Evolutionary conservation across 2,113 vertebrate genomes (phyloP), one percentile per base, ranked within the genome.

Genomic region (Corvus moneduloides): DNA sequence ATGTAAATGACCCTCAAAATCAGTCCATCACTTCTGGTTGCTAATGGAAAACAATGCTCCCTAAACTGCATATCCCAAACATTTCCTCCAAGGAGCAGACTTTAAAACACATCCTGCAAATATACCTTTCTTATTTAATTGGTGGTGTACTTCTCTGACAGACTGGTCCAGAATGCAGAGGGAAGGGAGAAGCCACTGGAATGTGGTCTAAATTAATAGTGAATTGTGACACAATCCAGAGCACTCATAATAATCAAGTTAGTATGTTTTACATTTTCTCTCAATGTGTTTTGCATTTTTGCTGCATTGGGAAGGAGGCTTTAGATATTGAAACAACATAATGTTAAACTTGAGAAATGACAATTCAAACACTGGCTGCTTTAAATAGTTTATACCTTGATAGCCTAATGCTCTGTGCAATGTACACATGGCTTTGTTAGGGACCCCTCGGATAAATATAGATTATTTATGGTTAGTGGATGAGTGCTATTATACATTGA

Each of bases 141-240:
- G 5, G 59, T 93, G 82, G 44, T 92, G 76, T 95, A 87, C 89
- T 87, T 96, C 96, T 95, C 69, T 87, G 94, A 92, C 78, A 94
- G 93, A 95, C 92, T 96, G 91, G 82, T 68, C 83, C 55, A 91
- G 92, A 96, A 95, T 78, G 87, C 89, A 93, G 90, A 97, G 94
- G 95, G 90, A 97, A 93, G 86, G 87, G 92, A 97, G 96, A 97
- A 97, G 96, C 95, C 96, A 96, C 90, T 94, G 95, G 97, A 97
- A 97, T 97, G 97, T 94, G 87, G 85, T 94, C 93, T 96, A 96
- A 97, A 97, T 97, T 97, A 97, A 96, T 91, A 96, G 94, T 94
- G 96, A 97, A 97, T 97, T 93, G 94, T 96, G 97, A 97, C 95
- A 95, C 74, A 96, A 96, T 96, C 97, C 97, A 97, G 97, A 97